These are phyloP conservation scores for Mesorhabditis sp. DNA, from an alignment of 2,888 invertebrate genomes.

Conservation along the genomic window DNA sequence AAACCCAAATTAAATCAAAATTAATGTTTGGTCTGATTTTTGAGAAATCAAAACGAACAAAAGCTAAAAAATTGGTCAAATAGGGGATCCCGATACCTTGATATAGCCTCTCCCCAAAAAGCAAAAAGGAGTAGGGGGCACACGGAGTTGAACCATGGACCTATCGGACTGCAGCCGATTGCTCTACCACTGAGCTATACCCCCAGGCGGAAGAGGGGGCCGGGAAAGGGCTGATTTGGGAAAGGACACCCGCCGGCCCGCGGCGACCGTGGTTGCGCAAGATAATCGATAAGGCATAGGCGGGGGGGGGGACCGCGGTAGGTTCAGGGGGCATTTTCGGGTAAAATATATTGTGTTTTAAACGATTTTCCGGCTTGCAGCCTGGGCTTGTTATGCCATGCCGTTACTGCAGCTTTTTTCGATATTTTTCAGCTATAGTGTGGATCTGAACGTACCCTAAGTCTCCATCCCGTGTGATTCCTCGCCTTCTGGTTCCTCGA, in stretches of 20 bases:
- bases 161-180: constrained; percentile 51
- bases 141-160: constrained; percentile 40
- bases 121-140: neutral
- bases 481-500: constrained; percentile 9
- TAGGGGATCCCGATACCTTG: neutral
- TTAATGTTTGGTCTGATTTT: no score
- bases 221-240: no score
- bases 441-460: neutral
- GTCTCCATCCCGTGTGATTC: constrained; percentile 14
- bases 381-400: no score
- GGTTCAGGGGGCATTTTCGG: no score
- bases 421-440: neutral
- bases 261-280: no score
- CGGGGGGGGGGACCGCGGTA: no score
- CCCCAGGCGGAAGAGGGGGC: constrained; percentile 12
- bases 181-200: constrained; percentile 51
- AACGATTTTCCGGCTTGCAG: no score
- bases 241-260: no score
- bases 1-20: no score
- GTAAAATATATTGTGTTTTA: no score
- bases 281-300: no score
- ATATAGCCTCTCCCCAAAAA: neutral
- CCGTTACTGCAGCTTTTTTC: neutral
- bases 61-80: neutral
- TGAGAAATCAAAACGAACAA: no score